Base-by-base conservation (phyloP, 2,797 vertebrate genomes). In the Schizopygopsis pylzovi region DNA sequence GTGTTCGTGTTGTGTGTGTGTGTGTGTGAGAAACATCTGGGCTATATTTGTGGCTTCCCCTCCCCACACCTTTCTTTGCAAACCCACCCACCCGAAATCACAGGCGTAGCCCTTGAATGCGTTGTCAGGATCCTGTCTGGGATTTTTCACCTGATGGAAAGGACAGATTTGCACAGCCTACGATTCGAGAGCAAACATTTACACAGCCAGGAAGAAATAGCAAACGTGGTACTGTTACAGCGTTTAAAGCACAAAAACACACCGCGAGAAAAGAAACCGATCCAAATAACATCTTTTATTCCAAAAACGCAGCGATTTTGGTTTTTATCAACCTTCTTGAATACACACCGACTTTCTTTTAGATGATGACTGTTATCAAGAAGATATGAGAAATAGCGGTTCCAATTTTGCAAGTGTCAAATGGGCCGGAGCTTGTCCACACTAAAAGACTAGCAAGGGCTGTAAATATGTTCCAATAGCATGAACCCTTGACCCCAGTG, bases 101-200 rank as follows among this genome's bases (percentile, higher is more conserved):
- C 79, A 86, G 81, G 45, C 73, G 89, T 73, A 56, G 79, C 86
- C 90, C 89, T 91, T 91, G 91, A 92, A 94, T 89, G 85, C 86
- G 63, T 90, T 72, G 80, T 90, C 89, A 88, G 91, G 91, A 90
- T 89, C 82, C 90, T 89, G 91, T 88, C 89, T 92, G 89, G 71
- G 91, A 93, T 92, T 89, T 88, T 81, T 59, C 63, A 92, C 90
- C 92, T 90, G 90, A 93, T 90, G 90, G 89, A 89, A 76, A 90
- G 89, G 89, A 91, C 88, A 90, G 92, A 94, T 93, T 93, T 89
- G 89, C 78, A 86, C 90, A 87, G 91, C 77, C 89, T 87, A 67
- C 86, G 91, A 93, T 90, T 92, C 25, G 13, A 91, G 91, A 87
- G 93, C 92, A 94, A 94, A 95, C 93, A 93, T 95, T 95, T 93